phyloP scores from a whole-genome alignment of 2,888 invertebrate species.

The Luperina nickerlii region DNA sequence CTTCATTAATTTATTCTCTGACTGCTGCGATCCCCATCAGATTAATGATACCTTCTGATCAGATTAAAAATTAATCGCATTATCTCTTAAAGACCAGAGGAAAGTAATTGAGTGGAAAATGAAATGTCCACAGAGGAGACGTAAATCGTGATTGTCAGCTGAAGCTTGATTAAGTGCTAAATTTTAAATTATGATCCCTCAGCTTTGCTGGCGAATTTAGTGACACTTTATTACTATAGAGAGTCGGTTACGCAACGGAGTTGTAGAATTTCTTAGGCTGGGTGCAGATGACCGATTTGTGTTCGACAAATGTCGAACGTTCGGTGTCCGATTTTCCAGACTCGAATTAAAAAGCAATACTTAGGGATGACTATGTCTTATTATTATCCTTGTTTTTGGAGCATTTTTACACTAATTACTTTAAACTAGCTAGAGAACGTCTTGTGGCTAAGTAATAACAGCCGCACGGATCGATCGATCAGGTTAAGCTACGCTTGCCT shows the following conservation, averaged over 20 bases:
- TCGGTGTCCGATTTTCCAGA: background rate
- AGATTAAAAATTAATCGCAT: constrained; percentile 85
- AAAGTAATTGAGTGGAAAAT: constrained; percentile 85
- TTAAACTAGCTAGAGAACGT: background rate
- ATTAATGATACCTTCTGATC: constrained; percentile 70
- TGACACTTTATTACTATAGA: constrained; percentile 56
- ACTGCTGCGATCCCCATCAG: constrained; percentile 48
- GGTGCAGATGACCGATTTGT: constrained; percentile 7
- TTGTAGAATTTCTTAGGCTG: constrained; percentile 45
- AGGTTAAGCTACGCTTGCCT: too few relatives aligned
- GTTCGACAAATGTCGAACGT: background rate
- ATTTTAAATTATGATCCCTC: constrained; percentile 85
- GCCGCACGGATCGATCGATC: too few relatives aligned
- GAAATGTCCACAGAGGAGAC: constrained; percentile 78
- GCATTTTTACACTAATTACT: too few relatives aligned
- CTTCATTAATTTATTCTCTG: constrained; percentile 71
- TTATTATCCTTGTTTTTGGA: background rate
- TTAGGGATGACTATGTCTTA: background rate
- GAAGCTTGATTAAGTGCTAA: constrained; percentile 88
- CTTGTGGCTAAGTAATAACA: too few relatives aligned
- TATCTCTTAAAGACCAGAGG: constrained; percentile 76
- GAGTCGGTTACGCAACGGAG: constrained; percentile 34
- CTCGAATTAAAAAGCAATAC: background rate
- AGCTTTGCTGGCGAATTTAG: constrained; percentile 69
- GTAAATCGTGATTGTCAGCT: constrained; percentile 85